Evolutionary conservation across 2,888 invertebrate species (phyloP).

Genomic region (Falcaria lacertinaria): DNA sequence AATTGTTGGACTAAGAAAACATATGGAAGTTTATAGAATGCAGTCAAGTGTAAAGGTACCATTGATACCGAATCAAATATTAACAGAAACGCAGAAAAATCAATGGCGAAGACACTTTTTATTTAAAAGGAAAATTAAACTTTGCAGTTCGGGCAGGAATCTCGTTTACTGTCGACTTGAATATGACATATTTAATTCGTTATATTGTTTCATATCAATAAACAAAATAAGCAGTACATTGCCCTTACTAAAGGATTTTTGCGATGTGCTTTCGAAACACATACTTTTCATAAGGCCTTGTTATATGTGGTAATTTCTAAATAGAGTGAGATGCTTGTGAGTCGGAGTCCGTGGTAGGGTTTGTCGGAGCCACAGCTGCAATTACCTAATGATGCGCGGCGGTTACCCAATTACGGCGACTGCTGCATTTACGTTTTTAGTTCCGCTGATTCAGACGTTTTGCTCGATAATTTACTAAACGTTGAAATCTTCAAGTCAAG

Average conservation of each 20-base stretch:
- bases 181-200: no score
- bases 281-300: background rate
- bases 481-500: conserved; percentile 19
- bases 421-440: conserved; percentile 66
- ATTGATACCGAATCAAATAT: background rate
- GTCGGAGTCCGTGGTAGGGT: conserved; percentile 19
- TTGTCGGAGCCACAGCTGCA: conserved; percentile 53
- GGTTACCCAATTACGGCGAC: conserved; percentile 66
- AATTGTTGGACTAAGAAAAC: background rate
- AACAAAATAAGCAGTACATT: no score
- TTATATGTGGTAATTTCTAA: conserved; percentile 9
- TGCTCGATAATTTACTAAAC: conserved; percentile 42
- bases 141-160: no score
- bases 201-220: no score
- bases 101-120: background rate
- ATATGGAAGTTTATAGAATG: background rate
- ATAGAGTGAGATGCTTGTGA: conserved; percentile 24
- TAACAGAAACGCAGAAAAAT: background rate
- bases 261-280: no score
- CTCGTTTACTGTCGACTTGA: no score
- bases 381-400: conserved; percentile 72
- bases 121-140: no score
- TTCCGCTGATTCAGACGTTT: conserved; percentile 49
- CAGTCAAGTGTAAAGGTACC: background rate
- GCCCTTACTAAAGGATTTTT: no score